Evolutionary conservation across 2,888 invertebrate species (phyloP), one percentile per base, ranked within the genome.

Genomic region (Clitarchus hookeri): DNA sequence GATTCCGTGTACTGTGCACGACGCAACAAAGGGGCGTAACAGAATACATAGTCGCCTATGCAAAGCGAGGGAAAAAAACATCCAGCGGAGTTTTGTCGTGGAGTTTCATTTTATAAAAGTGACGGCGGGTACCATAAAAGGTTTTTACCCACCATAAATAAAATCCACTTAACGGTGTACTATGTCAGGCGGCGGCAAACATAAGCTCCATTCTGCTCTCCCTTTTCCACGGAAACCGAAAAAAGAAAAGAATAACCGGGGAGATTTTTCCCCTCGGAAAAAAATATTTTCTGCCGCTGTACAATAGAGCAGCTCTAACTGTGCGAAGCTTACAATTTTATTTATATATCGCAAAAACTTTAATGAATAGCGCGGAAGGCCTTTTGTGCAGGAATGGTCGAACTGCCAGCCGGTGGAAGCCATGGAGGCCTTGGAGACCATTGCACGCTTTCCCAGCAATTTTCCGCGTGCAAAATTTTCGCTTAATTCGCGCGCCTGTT

Each of bases 1-100:
- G 0, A 23, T 9, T 3, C 65, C 65, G 65, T 65, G 65, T 65
- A 65, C 65, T 16, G 65, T 6, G 19, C n/a, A 23, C 65, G n/a
- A 23, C 65, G 65, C 65, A 65, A 65, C 65, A 65, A 65, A 65
- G 65, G 65, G 65, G 65, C 65, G 65, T 65, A 65, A 65, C 65
- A 65, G 65, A 65, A 65, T 65, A 65, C 65, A 65, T 65, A 65
- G 65, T 65, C 65, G 65, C 65, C 65, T 65, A 65, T 65, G 65
- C 65, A 65, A 19, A 65, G 65, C 65, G 19, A 2, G 12, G 8
- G 1, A 19, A 65, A 65, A 65, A 65, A 65, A 65, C 2, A 65
- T 65, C 65, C 65, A 65, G 23, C 65, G 65, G 65, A n/a, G 65
- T 65, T 65, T 65, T 65, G 65, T 65, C 65, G 65, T 6, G 8